Evolutionary conservation across 2,797 vertebrate species (phyloP), one percentile per base, ranked within the genome.

Genomic region (Acipenser oxyrinchus): DNA sequence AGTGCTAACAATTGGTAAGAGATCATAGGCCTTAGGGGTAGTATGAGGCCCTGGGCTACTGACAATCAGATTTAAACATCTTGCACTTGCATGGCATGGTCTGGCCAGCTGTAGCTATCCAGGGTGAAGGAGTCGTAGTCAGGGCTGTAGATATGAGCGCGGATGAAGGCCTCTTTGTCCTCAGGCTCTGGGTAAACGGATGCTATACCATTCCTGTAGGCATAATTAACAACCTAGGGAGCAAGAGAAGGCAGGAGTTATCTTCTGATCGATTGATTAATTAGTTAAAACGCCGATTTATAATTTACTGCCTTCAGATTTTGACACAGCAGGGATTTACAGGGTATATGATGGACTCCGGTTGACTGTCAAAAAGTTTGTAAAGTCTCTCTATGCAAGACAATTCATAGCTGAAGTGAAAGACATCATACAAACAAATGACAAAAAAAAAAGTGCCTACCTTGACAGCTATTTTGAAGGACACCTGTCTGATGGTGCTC

Each of bases 151-250:
- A 97, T 65, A 23, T 91, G 86, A 57, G 86, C 91, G 69, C 91
- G 87, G 72, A 99, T 85, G 73, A 98, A 98, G n/a, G 93, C 86
- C 75, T 96, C 93, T 83, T 99, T 99, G 88, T 98, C 95, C 81
- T 93, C 86, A 6, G 96, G 96, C 75, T 99, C 97, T 0, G 96
- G 97, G 73, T 98, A 95, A 77, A 81, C 79, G 1, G 95, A 95
- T 58, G 97, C 97, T 6, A 94, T 82, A 78, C 87, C 88, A 18
- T 93, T 81, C 79, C 86, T 91, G 86, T 99, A 99, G 23, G 94
- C 96, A 51, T 94, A 89, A 79, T 94, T 83, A 68, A 98, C 86
- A 8, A 98, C 74, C 97, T 99, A 85, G n/a, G 10, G 10, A 53
- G 68, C 69, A 72, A 70, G 65, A 76, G 67, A 79, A 66, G 23